Evolutionary conservation across 2,888 invertebrate genomes (phyloP).

Genomic region (Phortica magna): DNA sequence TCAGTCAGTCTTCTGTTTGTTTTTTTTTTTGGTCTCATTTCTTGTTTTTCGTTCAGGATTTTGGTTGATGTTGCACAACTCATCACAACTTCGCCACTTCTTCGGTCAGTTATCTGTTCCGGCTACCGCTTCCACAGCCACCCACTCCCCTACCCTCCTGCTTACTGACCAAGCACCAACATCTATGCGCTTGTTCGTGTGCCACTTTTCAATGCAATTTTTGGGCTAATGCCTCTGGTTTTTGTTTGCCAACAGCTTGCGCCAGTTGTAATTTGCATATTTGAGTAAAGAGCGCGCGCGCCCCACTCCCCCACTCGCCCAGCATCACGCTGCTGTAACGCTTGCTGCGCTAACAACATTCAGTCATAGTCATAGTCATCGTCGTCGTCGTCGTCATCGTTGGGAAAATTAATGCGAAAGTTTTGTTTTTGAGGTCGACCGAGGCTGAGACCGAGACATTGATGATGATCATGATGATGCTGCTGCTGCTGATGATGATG

Average conservation of each 20-base stretch:
- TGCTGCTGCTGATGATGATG: background rate
- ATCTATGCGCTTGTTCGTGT: conserved; percentile 17
- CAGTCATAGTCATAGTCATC: conserved; percentile 37
- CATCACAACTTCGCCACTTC: conserved; percentile 2
- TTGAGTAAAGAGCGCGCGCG: conserved; percentile 47
- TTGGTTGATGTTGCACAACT: background rate
- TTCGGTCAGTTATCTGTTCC: background rate
- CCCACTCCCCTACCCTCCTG: background rate
- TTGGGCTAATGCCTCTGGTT: conserved; percentile 51
- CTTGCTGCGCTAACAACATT: background rate
- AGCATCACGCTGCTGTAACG: background rate
- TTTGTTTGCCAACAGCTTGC: conserved; percentile 34
- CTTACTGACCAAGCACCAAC: background rate
- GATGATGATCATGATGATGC: background rate
- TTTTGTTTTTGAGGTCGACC: conserved; percentile 49
- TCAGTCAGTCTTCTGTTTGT: background rate
- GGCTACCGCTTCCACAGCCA: background rate
- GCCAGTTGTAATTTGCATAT: conserved; percentile 63
- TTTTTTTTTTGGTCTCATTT: background rate
- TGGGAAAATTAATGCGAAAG: conserved; percentile 61
- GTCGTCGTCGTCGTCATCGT: conserved; percentile 43
- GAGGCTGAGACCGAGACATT: conserved; percentile 6
- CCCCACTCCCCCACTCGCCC: conserved; percentile 21
- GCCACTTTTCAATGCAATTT: conserved; percentile 54
- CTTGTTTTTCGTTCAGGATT: background rate